Percentiles rank a stretch among this genome's conserved stretches.
Conservation (phyloP, 2,113 vertebrate genomes). For the Anoura caudifer region DNA sequence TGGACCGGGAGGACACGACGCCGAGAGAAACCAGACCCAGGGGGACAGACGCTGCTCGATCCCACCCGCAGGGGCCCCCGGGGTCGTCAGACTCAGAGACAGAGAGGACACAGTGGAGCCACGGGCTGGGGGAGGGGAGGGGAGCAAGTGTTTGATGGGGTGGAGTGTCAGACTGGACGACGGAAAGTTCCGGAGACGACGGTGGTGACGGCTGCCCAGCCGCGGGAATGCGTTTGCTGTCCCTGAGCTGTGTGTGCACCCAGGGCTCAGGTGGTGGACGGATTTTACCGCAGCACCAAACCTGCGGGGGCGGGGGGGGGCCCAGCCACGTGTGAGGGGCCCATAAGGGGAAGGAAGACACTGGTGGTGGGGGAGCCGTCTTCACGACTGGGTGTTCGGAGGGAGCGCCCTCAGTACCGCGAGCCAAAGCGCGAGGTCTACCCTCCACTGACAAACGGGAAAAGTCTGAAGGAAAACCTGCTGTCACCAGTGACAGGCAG, state of each 20-base stretch:
- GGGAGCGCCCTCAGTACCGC: neutral
- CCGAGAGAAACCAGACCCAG: neutral
- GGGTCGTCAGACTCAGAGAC: neutral
- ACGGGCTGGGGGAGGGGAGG: neutral
- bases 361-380: neutral
- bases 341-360: neutral
- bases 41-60: neutral
- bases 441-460: neutral
- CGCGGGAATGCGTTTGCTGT: neutral
- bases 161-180: neutral
- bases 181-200: neutral
- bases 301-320: too few relatives aligned
- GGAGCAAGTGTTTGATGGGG: neutral
- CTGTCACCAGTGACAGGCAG: neutral
- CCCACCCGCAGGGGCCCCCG: too few relatives aligned
- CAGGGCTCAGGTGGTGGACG: too few relatives aligned
- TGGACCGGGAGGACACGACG: rapidly evolving
- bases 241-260: too few relatives aligned
- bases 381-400: neutral
- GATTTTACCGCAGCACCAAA: neutral
- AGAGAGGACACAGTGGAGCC: neutral
- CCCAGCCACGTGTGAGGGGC: rapidly evolving
- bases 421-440: neutral
- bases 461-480: neutral
- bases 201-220: rapidly evolving